A percentile compares a stretch with the other conserved stretches of the same genome.
These are phyloP conservation scores for Leptosomus discolor DNA, from an alignment of 2,113 vertebrate genomes.

Conservation along the genomic window DNA sequence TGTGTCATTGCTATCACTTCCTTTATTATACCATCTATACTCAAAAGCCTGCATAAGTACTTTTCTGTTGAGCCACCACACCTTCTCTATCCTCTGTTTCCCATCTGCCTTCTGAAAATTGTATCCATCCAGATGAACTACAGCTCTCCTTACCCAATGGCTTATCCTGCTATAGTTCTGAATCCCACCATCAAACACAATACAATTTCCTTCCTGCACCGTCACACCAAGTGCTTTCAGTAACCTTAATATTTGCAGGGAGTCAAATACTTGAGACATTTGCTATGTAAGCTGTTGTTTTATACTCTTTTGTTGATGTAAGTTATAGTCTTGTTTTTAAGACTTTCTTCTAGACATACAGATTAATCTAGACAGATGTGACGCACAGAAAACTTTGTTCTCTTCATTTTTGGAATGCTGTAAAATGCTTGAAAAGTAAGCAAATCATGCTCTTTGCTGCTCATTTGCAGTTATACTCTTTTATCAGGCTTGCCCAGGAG, in stretches of 20 bases:
- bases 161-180: not conserved
- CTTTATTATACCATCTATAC: not conserved
- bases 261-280: not conserved
- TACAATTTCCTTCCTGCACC: not conserved
- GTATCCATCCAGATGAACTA: not conserved
- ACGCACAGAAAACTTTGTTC: not conserved
- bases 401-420: not conserved
- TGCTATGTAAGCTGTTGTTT: not conserved
- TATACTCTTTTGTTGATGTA: not conserved
- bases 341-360: not conserved
- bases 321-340: not conserved
- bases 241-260: not conserved
- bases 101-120: not conserved
- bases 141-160: not conserved
- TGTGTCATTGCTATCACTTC: not conserved
- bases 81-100: not conserved
- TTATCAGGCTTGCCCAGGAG: not conserved
- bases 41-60: not conserved
- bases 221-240: not conserved
- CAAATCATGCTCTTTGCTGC: not conserved
- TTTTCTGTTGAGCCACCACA: not conserved
- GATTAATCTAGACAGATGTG: not conserved
- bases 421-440: conserved; percentile 3
- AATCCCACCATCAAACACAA: not conserved
- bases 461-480: not conserved